phyloP scores from a whole-genome alignment of 2,113 vertebrate genomes.

The Petromus typicus region DNA sequence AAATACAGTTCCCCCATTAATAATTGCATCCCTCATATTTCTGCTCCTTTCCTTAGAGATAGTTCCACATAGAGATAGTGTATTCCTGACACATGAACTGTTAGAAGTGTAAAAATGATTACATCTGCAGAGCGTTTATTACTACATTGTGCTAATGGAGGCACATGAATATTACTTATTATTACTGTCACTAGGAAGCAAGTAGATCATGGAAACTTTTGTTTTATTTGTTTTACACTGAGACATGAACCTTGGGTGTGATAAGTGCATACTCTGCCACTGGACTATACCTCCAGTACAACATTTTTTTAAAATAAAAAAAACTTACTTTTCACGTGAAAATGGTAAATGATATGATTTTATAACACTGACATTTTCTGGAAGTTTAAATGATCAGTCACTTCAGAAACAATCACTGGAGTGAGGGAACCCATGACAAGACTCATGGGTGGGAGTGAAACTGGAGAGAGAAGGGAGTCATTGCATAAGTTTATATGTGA shows the following conservation, averaged over 20 bases:
- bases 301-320: neutral
- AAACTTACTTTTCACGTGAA: slow-evolving; percentile 8
- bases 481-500: neutral
- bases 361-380: neutral
- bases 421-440: neutral
- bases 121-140: neutral
- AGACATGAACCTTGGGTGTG: neutral
- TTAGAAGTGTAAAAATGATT: neutral
- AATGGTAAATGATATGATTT: neutral
- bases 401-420: neutral
- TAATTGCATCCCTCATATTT: neutral
- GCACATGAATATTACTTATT: neutral
- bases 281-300: neutral
- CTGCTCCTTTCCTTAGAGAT: neutral
- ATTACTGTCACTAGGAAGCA: neutral
- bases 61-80: neutral
- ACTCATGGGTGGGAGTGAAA: neutral
- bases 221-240: neutral
- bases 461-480: neutral
- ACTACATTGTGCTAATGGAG: neutral
- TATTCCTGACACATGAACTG: too few relatives aligned
- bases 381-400: neutral
- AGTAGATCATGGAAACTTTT: neutral
- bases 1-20: neutral
- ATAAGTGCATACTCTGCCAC: neutral